phyloP scores from a whole-genome alignment of 2,888 invertebrate species.

The Capitulum mitella region DNA sequence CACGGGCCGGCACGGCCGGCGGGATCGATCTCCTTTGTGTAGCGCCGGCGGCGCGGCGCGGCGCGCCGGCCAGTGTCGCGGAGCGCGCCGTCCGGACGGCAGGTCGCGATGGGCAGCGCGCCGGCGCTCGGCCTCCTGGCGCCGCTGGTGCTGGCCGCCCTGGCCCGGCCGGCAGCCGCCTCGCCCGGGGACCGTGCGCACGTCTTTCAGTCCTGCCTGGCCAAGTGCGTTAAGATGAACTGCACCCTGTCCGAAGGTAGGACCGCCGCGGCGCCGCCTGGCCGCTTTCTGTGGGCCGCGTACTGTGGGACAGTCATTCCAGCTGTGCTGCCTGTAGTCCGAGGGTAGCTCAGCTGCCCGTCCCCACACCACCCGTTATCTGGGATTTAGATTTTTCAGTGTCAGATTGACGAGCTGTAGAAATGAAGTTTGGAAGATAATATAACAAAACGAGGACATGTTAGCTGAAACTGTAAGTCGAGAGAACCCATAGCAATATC shows the following conservation, averaged over 20 bases:
- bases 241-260: neutral
- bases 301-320: too few relatives aligned
- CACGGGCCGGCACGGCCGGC: neutral
- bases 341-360: too few relatives aligned
- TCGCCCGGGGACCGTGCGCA: constrained; percentile 6
- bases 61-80: neutral
- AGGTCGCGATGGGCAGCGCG: neutral
- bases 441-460: too few relatives aligned
- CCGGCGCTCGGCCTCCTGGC: neutral
- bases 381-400: too few relatives aligned
- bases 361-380: too few relatives aligned
- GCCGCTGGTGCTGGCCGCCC: neutral
- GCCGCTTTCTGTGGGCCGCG: too few relatives aligned
- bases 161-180: neutral
- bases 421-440: too few relatives aligned
- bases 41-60: neutral
- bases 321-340: too few relatives aligned
- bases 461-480: too few relatives aligned
- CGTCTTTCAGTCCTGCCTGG: constrained; percentile 9
- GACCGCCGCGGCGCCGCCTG: neutral
- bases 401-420: too few relatives aligned
- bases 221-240: constrained; percentile 18
- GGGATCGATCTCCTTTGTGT: constrained; percentile 10
- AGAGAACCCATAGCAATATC: too few relatives aligned
- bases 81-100: neutral